phyloP scores from a whole-genome alignment of 30 jellyfish, hydroid and myxozoan species.

The Hydractinia echinata region DNA sequence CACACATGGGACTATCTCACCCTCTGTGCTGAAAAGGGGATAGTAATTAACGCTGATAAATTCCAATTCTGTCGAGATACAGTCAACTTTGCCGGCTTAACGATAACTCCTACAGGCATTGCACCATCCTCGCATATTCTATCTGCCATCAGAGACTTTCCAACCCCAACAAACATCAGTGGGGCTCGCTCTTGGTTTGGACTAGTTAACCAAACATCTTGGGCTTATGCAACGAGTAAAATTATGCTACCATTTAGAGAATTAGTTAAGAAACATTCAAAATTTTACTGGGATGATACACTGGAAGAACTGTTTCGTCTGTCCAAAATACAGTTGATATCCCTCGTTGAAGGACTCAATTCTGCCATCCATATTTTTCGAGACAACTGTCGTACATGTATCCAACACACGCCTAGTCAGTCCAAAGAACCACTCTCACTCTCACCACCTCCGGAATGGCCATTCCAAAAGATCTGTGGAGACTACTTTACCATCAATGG shows the following conservation, averaged over 20 bases:
- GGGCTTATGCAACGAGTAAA: constrained; percentile 1
- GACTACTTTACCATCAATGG: constrained; percentile 3
- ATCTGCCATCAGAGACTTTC: constrained; percentile 26
- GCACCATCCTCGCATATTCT: constrained; percentile 13
- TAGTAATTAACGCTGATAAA: constrained; percentile 16
- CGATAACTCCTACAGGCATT: neutral
- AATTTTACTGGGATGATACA: neutral
- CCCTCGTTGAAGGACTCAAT: neutral
- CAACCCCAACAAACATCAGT: constrained; percentile 25
- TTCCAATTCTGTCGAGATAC: constrained; percentile 5
- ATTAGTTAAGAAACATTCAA: neutral
- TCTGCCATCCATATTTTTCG: too few relatives aligned
- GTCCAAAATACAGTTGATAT: constrained; percentile 12
- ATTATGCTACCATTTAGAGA: constrained; percentile 19
- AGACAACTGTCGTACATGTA: too few relatives aligned
- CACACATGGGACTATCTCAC: constrained; percentile 20
- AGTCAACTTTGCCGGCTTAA: constrained; percentile 40
- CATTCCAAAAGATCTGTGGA: constrained; percentile 7
- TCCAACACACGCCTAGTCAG: too few relatives aligned
- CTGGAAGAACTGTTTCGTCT: neutral
- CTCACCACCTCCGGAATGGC: constrained; percentile 24
- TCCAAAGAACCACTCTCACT: neutral
- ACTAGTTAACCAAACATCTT: constrained; percentile 12
- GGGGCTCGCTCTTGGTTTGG: constrained; percentile 30
- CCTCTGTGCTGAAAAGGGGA: constrained; percentile 17